These are phyloP conservation scores for Leiothrix lutea DNA, from an alignment of 2,113 vertebrate species.

Conservation along the genomic window DNA sequence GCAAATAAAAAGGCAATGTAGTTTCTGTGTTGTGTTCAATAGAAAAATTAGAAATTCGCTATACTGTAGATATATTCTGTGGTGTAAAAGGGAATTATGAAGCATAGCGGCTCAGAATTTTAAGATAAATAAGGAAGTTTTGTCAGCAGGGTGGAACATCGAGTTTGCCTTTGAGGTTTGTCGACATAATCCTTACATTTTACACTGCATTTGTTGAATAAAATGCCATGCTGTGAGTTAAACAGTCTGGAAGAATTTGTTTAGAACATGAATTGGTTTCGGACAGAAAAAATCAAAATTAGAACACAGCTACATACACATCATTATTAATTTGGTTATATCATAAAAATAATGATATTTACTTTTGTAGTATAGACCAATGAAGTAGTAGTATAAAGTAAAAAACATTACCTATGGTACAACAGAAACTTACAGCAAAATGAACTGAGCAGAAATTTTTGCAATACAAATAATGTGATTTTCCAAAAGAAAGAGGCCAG, in stretches of 20 bases:
- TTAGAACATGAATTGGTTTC: background rate
- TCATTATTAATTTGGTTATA: background rate
- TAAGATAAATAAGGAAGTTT: background rate
- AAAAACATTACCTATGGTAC: background rate
- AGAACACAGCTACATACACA: background rate
- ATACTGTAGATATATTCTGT: background rate
- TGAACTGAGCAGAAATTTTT: background rate
- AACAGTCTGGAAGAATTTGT: background rate
- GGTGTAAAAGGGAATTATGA: background rate
- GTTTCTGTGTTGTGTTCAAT: background rate
- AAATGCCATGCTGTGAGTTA: background rate
- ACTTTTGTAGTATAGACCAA: background rate
- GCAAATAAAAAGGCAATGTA: background rate
- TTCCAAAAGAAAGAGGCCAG: background rate
- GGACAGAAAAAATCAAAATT: background rate
- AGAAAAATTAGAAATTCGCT: background rate
- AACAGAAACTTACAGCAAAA: background rate
- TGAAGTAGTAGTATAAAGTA: background rate
- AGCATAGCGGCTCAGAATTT: background rate
- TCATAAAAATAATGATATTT: background rate
- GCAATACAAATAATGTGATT: background rate
- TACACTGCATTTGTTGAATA: background rate
- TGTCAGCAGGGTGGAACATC: background rate
- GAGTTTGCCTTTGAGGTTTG: slow-evolving; percentile 1
- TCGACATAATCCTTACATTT: slow-evolving; percentile 8